These are phyloP conservation scores for Parapristionchus giblindavisi DNA, from an alignment of 2,888 invertebrate species.

Conservation along the genomic window DNA sequence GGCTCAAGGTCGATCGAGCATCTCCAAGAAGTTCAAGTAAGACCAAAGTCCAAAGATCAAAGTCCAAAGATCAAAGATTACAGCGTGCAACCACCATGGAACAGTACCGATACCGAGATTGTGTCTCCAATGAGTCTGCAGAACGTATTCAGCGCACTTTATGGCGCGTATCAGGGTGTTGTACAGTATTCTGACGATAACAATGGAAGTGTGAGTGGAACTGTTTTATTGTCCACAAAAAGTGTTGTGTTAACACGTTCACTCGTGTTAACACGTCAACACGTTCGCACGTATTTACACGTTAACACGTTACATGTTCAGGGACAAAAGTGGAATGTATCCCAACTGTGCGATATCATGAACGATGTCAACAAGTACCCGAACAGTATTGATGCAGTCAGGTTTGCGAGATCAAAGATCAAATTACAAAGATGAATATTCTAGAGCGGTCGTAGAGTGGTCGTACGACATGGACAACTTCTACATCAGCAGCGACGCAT, in stretches of 20 bases:
- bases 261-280: too few relatives aligned
- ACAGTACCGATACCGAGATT: neutral
- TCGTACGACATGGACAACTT: neutral
- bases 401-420: neutral
- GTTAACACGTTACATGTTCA: neutral
- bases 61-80: neutral
- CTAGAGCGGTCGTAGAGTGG: constrained; percentile 10
- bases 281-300: too few relatives aligned
- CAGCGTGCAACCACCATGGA: neutral
- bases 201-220: constrained; percentile 72
- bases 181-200: constrained; percentile 96
- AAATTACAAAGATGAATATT: neutral
- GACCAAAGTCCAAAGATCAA: neutral
- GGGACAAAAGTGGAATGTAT: constrained; percentile 28
- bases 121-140: neutral
- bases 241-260: too few relatives aligned
- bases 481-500: neutral
- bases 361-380: constrained; percentile 3
- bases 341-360: constrained; percentile 30
- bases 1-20: neutral
- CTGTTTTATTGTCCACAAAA: too few relatives aligned
- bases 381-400: constrained; percentile 9
- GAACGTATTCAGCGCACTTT: constrained; percentile 72
- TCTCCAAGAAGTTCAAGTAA: constrained; percentile 37
- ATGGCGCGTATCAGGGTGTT: constrained; percentile 86